Evolutionary conservation across 2,888 invertebrate species (phyloP).

Genomic region (Melangyna quadrimaculata): DNA sequence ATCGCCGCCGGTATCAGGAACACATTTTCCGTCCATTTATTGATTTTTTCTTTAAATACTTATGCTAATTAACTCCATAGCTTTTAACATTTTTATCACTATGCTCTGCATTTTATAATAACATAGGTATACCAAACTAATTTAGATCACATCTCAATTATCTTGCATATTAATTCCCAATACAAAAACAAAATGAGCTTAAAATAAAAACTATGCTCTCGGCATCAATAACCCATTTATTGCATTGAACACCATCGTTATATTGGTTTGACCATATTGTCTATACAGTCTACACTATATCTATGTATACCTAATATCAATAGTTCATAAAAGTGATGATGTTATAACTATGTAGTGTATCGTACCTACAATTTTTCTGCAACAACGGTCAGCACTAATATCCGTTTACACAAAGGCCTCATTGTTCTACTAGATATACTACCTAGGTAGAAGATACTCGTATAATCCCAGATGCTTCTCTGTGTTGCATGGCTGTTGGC

Average conservation of each 20-base stretch:
- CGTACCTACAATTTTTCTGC: not conserved
- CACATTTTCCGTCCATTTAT: too few relatives aligned
- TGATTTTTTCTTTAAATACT: too few relatives aligned
- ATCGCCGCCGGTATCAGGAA: too few relatives aligned
- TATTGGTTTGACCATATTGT: slow-evolving; percentile 10
- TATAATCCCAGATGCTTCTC: slow-evolving; percentile 11
- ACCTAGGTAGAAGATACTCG: not conserved
- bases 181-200: not conserved
- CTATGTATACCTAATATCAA: not conserved
- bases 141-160: slow-evolving; percentile 53
- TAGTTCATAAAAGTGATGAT: slow-evolving; percentile 42
- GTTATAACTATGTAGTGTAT: not conserved
- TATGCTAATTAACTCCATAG: too few relatives aligned
- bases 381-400: slow-evolving; percentile 42
- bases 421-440: slow-evolving; percentile 20
- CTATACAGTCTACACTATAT: not conserved
- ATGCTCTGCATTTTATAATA: too few relatives aligned
- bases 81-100: too few relatives aligned
- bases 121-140: too few relatives aligned
- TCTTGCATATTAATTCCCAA: slow-evolving; percentile 8
- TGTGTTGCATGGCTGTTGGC: not conserved
- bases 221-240: slow-evolving; percentile 33
- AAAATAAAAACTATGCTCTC: not conserved
- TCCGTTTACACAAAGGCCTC: slow-evolving; percentile 49
- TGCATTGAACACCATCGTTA: not conserved